Conservation (phyloP, 2,113 vertebrate species). For the Rhinolophus sinicus region DNA sequence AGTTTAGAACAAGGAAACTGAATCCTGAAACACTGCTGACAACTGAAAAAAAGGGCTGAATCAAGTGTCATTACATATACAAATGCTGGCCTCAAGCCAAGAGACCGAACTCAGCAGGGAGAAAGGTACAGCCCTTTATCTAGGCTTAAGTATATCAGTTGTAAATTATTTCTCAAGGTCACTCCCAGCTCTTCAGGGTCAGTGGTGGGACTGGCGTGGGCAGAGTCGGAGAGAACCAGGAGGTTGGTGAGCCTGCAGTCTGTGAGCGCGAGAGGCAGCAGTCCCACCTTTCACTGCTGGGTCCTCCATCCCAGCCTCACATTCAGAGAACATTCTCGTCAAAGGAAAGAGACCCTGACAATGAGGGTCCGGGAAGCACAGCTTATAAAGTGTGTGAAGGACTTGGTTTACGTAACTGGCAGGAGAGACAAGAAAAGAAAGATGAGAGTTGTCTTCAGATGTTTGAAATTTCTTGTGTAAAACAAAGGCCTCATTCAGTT, state of each 20-base stretch:
- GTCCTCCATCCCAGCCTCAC: background rate
- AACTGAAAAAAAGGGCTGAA: fast-evolving
- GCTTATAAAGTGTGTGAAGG: fast-evolving
- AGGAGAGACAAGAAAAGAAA: fast-evolving
- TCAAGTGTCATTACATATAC: fast-evolving
- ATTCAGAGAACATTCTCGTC: fast-evolving
- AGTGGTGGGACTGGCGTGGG: background rate
- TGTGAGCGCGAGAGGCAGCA: fast-evolving
- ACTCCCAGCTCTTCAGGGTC: fast-evolving
- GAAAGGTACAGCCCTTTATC: fast-evolving
- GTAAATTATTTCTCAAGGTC: fast-evolving
- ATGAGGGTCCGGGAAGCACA: background rate
- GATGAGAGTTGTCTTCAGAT: fast-evolving
- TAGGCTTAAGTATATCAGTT: no score
- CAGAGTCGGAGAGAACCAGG: background rate
- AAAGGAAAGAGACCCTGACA: fast-evolving
- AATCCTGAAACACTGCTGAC: background rate
- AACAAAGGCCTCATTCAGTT: background rate
- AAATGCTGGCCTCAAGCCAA: fast-evolving
- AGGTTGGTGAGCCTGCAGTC: background rate
- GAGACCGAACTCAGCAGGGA: background rate
- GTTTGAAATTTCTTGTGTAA: fast-evolving
- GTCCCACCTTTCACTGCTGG: background rate
- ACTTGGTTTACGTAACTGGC: fast-evolving
- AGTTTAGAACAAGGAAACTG: background rate